These are phyloP conservation scores for Alectoris magna DNA, from an alignment of 2,797 vertebrate genomes.

Conservation along the genomic window DNA sequence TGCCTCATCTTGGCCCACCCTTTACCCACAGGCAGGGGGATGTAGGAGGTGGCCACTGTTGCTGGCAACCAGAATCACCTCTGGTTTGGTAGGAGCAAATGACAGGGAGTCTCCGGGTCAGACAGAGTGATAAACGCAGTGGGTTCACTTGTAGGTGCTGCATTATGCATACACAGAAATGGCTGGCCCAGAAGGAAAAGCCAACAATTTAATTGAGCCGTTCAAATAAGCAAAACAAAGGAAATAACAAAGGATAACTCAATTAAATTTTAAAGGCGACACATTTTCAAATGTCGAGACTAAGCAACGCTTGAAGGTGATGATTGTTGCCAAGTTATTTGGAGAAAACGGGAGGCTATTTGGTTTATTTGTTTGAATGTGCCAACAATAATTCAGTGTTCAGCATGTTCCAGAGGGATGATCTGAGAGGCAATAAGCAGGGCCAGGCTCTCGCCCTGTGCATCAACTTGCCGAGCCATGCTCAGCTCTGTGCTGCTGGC, in stretches of 20 bases:
- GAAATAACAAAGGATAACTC: not conserved
- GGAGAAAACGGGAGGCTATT: not conserved
- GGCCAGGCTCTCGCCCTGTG: not conserved
- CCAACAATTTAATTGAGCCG: not conserved
- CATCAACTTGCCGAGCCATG: rapidly evolving
- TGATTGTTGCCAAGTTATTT: not conserved
- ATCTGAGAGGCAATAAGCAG: not conserved
- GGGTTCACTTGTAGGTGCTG: not conserved
- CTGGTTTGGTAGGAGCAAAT: not conserved
- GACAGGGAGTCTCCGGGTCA: not conserved
- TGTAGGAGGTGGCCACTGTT: rapidly evolving
- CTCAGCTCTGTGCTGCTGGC: rapidly evolving
- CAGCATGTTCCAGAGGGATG: not conserved
- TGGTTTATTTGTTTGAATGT: not conserved
- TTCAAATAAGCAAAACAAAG: not conserved
- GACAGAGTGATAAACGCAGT: not conserved
- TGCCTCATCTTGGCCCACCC: not conserved
- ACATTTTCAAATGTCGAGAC: not conserved
- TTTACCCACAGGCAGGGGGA: rapidly evolving
- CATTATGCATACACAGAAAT: not conserved
- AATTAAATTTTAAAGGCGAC: conserved; percentile 36
- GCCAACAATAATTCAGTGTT: conserved; percentile 37
- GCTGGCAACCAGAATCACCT: not conserved
- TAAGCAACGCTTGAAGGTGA: conserved; percentile 2
- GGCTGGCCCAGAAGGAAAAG: not conserved